Evolutionary conservation across 2,888 invertebrate species (phyloP).

Genomic region (Odontomyia ornata): DNA sequence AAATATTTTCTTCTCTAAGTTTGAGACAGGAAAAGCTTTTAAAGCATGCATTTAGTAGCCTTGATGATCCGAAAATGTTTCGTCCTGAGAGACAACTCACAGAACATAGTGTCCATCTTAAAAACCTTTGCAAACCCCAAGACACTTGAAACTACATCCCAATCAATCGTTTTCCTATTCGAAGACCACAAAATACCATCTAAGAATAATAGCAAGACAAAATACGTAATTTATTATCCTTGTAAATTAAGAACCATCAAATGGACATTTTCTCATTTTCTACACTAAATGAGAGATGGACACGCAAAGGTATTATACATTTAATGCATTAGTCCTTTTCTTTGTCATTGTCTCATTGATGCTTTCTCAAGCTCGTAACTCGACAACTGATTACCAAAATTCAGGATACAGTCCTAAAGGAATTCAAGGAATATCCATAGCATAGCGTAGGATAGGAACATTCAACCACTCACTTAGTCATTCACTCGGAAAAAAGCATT

Average conservation of each 20-base stretch:
- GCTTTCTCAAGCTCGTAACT: too few species aligned
- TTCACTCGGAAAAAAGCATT: slow-evolving; percentile 17
- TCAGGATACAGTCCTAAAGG: too few species aligned
- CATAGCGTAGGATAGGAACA: too few species aligned
- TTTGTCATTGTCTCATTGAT: too few species aligned
- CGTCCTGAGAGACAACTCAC: too few species aligned
- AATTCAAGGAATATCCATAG: too few species aligned
- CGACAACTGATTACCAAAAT: neutral
- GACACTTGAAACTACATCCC: neutral
- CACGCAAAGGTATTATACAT: slow-evolving; percentile 49
- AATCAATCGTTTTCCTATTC: neutral
- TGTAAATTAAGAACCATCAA: slow-evolving; percentile 45
- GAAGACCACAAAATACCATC: neutral
- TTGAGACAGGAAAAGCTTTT: too few species aligned
- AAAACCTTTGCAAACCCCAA: neutral
- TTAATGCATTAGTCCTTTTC: neutral
- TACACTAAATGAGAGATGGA: slow-evolving; percentile 48
- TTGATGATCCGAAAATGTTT: too few species aligned
- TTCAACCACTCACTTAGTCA: neutral
- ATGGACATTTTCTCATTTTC: slow-evolving; percentile 49
- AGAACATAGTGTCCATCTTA: neutral
- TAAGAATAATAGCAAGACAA: neutral
- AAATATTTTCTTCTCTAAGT: too few species aligned
- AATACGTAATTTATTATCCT: slow-evolving; percentile 13
- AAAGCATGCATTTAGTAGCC: too few species aligned